Evolutionary conservation across 53 echinoderm and acorn worm species (phyloP).

Genomic region (Paracentrotus lividus): DNA sequence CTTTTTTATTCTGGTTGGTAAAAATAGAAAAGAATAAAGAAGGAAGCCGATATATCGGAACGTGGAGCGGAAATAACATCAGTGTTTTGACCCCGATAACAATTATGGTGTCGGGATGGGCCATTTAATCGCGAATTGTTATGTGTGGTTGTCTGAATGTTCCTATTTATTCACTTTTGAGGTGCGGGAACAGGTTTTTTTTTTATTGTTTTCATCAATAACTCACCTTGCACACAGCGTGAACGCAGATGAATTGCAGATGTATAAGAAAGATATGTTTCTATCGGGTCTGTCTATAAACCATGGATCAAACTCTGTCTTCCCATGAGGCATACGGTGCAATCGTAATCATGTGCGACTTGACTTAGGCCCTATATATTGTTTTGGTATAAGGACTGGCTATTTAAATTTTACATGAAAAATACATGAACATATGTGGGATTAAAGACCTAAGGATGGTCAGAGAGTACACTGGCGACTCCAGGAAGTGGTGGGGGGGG

Average conservation of each 20-base stretch:
- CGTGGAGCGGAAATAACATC: constrained; percentile 31
- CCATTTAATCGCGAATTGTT: constrained; percentile 42
- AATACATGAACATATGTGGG: too few species aligned
- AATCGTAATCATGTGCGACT: too few species aligned
- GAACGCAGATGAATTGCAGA: background rate
- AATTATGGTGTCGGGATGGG: constrained; percentile 48
- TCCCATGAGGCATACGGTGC: too few species aligned
- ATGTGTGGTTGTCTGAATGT: background rate
- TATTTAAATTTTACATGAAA: too few species aligned
- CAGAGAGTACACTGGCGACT: too few species aligned
- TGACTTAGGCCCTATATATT: too few species aligned
- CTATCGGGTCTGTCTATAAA: too few species aligned
- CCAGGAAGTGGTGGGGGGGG: too few species aligned
- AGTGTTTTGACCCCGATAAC: constrained; percentile 62
- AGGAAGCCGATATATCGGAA: constrained; percentile 13
- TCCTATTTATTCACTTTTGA: constrained; percentile 7
- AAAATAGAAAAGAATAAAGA: background rate
- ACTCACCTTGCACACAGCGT: background rate
- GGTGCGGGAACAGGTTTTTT: constrained; percentile 46
- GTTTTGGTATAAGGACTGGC: too few species aligned
- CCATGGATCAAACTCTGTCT: too few species aligned
- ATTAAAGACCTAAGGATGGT: too few species aligned
- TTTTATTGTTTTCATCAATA: too few species aligned
- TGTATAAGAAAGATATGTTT: background rate
- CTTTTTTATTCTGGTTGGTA: background rate